phyloP scores from a whole-genome alignment of 2,113 vertebrate genomes.

The Salvator merianae region DNA sequence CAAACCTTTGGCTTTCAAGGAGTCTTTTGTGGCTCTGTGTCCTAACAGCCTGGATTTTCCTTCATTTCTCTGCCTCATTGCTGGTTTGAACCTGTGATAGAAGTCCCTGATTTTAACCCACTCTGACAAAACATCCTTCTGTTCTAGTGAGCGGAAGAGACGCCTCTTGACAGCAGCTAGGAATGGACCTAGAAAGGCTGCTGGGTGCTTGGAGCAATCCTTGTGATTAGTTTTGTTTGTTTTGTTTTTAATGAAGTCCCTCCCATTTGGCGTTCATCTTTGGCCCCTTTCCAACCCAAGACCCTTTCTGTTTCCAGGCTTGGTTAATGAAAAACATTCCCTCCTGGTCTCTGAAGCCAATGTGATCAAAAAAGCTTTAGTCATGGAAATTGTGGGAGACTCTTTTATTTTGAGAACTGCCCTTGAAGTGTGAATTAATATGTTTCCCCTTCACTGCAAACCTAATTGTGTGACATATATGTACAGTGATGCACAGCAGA shows the following conservation, averaged over 20 bases:
- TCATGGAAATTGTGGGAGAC: neutral
- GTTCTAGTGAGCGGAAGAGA: neutral
- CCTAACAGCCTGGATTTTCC: neutral
- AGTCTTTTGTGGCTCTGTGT: neutral
- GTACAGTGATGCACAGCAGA: too few relatives aligned
- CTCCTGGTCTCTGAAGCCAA: neutral
- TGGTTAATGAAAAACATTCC: conserved; percentile 8
- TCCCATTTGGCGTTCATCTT: neutral
- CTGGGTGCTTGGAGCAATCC: neutral
- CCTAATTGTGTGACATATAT: neutral
- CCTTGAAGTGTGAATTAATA: neutral
- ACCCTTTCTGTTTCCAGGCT: neutral
- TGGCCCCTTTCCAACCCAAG: neutral
- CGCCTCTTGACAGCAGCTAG: neutral
- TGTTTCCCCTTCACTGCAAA: neutral
- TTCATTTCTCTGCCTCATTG: neutral
- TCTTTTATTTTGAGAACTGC: neutral
- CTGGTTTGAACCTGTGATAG: conserved; percentile 8
- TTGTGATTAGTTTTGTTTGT: neutral
- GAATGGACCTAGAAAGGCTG: neutral
- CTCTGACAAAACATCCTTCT: conserved; percentile 23
- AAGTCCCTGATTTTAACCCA: conserved; percentile 4
- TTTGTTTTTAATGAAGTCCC: neutral
- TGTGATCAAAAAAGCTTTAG: neutral
- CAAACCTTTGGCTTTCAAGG: neutral